Conservation (phyloP, 2,888 invertebrate species). For the Eristalis pertinax region DNA sequence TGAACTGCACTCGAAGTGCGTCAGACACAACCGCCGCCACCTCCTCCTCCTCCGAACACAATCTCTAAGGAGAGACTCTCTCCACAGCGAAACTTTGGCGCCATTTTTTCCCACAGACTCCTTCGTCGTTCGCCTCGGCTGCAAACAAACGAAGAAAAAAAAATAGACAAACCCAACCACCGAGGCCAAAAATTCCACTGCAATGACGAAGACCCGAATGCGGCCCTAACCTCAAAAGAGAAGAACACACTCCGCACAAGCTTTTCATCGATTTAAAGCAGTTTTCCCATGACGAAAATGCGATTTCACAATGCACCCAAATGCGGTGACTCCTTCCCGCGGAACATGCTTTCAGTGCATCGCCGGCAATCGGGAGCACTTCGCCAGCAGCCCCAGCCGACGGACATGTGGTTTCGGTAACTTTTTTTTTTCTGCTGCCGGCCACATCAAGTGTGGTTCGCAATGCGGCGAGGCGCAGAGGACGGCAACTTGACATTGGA, state of each 20-base stretch:
- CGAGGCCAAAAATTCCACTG: conserved; percentile 31
- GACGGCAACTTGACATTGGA: conserved; percentile 63
- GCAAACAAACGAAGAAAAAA: background rate
- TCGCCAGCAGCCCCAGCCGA: background rate
- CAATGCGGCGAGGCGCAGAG: conserved; percentile 50
- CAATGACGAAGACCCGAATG: conserved; percentile 27
- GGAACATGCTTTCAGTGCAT: background rate
- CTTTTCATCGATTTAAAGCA: conserved; percentile 31
- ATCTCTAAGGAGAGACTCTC: background rate
- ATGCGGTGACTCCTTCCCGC: background rate
- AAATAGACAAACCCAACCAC: conserved; percentile 2
- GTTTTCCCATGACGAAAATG: background rate
- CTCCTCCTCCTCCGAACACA: background rate
- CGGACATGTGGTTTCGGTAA: conserved; percentile 59
- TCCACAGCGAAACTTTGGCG: conserved; percentile 19
- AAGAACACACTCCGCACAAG: background rate
- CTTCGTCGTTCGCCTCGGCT: conserved; percentile 16
- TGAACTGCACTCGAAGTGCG: conserved; percentile 42
- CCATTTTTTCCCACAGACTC: conserved; percentile 15
- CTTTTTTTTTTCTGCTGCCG: conserved; percentile 18
- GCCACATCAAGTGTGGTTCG: background rate
- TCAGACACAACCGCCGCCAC: background rate
- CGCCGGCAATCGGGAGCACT: background rate
- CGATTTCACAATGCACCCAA: background rate
- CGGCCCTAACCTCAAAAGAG: conserved; percentile 49